Evolutionary conservation across 2,113 vertebrate species (phyloP).

Genomic region (Pogona vitticeps): DNA sequence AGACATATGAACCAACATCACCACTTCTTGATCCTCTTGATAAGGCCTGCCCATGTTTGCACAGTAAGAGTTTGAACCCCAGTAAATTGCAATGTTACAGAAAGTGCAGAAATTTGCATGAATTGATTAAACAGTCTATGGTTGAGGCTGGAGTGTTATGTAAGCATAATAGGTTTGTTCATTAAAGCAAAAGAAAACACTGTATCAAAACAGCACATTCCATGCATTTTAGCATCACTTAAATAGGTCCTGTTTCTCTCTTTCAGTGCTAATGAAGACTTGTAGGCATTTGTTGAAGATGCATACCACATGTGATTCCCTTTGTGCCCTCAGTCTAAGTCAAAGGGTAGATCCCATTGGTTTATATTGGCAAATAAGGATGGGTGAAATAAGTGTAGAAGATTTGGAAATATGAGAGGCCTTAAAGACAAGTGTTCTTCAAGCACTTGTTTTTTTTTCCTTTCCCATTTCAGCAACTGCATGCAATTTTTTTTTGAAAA

Average conservation of each 20-base stretch:
- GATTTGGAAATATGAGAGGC: too few relatives aligned
- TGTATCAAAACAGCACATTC: neutral
- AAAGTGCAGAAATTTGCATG: neutral
- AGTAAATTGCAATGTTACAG: neutral
- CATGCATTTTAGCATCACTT: neutral
- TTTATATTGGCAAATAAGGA: too few relatives aligned
- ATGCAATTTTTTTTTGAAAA: too few relatives aligned
- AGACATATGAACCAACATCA: too few relatives aligned
- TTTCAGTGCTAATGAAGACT: slow-evolving; percentile 1
- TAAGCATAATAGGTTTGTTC: neutral
- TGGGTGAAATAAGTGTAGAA: too few relatives aligned
- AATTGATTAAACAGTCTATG: neutral
- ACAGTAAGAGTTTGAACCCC: neutral
- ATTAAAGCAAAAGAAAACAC: neutral
- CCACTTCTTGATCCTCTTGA: slow-evolving; percentile 6
- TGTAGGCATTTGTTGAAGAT: neutral
- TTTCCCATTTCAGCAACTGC: too few relatives aligned
- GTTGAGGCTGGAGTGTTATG: neutral
- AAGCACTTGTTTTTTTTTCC: too few relatives aligned
- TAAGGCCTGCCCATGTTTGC: neutral
- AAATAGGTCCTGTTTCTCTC: neutral
- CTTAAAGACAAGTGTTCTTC: too few relatives aligned
- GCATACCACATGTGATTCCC: too few relatives aligned
- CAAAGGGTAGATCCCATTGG: too few relatives aligned
- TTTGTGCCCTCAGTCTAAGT: too few relatives aligned